Conservation (phyloP, 2,113 vertebrate genomes). For the Echinops telfairi region DNA sequence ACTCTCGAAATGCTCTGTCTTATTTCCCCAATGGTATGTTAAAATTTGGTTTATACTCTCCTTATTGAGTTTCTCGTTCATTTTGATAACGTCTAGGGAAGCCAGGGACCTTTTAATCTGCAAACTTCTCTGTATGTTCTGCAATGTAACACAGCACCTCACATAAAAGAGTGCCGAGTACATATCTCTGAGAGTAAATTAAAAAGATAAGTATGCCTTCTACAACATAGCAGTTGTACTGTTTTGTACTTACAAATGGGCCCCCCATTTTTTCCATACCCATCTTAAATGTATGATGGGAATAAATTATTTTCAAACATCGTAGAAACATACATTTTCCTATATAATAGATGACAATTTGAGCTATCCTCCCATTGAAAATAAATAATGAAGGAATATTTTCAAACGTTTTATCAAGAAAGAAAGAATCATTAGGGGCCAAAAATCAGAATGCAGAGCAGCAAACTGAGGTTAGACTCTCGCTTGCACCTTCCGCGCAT, state of each 20-base stretch:
- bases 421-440: background rate
- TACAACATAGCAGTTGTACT: background rate
- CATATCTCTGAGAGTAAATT: background rate
- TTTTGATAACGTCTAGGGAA: background rate
- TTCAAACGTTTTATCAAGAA: constrained; percentile 43
- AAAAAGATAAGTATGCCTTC: background rate
- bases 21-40: background rate
- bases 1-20: background rate
- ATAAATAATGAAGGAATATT: constrained; percentile 23
- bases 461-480: constrained; percentile 4
- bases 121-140: background rate
- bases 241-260: too few relatives aligned
- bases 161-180: background rate
- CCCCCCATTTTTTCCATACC: background rate
- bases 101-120: background rate
- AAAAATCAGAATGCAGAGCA: background rate
- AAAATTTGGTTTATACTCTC: background rate
- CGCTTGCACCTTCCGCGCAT: constrained; percentile 13
- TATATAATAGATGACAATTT: background rate
- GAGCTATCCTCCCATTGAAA: background rate
- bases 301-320: constrained; percentile 51
- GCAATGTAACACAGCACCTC: background rate
- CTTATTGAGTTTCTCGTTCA: background rate
- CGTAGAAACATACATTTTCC: constrained; percentile 20
- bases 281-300: background rate